Evolutionary conservation across 1,140 invertebrate genomes (phyloP).

Genomic region (Aphelinus certus): DNA sequence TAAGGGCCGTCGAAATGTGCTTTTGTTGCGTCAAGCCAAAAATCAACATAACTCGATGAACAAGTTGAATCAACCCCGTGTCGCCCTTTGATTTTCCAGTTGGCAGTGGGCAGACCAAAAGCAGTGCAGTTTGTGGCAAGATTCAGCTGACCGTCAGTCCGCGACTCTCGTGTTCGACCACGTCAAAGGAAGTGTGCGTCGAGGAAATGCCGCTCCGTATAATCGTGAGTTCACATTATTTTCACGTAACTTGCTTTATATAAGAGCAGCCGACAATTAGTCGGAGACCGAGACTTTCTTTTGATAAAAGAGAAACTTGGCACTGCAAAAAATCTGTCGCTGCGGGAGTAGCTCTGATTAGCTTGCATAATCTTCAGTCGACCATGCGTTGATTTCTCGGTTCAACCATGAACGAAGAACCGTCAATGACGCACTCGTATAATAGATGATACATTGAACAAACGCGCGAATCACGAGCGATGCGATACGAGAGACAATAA

Average conservation of each 20-base stretch:
- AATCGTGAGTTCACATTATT: slow-evolving; percentile 22
- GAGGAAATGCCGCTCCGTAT: slow-evolving; percentile 24
- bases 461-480: no score
- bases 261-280: no score
- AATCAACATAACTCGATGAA: background rate
- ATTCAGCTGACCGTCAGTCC: background rate
- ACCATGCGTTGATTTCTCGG: no score
- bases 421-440: no score
- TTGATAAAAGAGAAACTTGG: no score
- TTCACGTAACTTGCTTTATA: background rate
- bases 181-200: slow-evolving; percentile 1
- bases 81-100: slow-evolving; percentile 24
- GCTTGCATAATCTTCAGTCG: no score
- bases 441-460: no score
- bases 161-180: background rate
- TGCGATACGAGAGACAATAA: no score
- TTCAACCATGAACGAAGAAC: no score
- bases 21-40: background rate
- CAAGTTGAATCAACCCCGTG: background rate
- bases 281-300: background rate
- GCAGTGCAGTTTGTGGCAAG: slow-evolving; percentile 41
- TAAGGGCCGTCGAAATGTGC: background rate
- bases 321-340: no score
- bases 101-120: slow-evolving; percentile 44
- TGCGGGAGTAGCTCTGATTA: no score